These are phyloP conservation scores for Callorhinus ursinus DNA, from an alignment of 2,113 vertebrate species.

Conservation along the genomic window DNA sequence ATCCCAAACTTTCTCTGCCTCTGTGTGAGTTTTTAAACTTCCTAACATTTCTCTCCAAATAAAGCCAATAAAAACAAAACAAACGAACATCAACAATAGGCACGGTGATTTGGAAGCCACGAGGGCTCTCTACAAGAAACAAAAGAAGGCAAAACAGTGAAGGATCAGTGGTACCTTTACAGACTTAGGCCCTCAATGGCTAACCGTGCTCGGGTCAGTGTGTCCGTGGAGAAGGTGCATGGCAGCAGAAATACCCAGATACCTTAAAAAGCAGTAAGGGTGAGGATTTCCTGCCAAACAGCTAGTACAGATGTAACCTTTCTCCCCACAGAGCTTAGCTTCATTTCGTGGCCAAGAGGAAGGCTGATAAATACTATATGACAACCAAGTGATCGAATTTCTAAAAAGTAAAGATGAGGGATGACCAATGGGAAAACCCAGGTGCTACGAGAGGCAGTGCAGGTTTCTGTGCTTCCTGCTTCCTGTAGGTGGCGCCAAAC, in stretches of 20 bases:
- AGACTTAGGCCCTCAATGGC: not conserved
- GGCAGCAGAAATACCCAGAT: constrained; percentile 28
- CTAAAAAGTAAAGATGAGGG: constrained; percentile 54
- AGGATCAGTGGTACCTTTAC: not conserved
- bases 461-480: constrained; percentile 66
- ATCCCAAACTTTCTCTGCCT: constrained; percentile 57
- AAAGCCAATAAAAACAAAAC: constrained; percentile 4
- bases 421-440: not conserved
- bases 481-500: constrained; percentile 90
- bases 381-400: constrained; percentile 60
- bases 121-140: not conserved
- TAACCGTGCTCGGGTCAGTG: not conserved
- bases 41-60: not conserved
- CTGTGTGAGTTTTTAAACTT: not conserved
- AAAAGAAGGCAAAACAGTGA: not conserved
- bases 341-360: not conserved
- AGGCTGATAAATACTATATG: constrained; percentile 48
- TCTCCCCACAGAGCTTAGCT: constrained; percentile 4
- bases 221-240: not conserved
- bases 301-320: not conserved
- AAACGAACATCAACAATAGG: not conserved
- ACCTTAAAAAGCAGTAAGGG: constrained; percentile 50
- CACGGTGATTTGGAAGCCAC: not conserved
- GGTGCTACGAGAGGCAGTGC: not conserved
- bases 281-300: constrained; percentile 58